Evolutionary conservation across 2,113 vertebrate genomes (phyloP).

Genomic region (Cyanoderma ruficeps): DNA sequence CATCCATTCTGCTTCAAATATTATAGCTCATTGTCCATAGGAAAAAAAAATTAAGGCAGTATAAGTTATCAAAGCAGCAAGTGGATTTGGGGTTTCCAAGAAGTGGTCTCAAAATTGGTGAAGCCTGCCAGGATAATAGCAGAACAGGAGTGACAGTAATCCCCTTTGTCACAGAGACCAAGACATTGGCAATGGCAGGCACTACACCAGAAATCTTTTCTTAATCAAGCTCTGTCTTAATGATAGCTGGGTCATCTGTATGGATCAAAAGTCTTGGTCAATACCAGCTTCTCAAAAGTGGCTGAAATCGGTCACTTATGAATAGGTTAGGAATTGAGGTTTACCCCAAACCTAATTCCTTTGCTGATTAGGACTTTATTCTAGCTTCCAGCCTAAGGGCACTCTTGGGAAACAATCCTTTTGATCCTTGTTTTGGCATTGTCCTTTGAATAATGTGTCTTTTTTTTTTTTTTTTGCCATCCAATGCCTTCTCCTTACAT

Average conservation of each 20-base stretch:
- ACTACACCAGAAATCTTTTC: neutral
- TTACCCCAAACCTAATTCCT: constrained; percentile 12
- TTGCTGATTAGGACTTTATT: neutral
- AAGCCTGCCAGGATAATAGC: constrained; percentile 37
- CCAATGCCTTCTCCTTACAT: neutral
- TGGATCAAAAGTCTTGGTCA: constrained; percentile 1
- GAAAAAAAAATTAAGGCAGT: neutral
- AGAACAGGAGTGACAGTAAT: neutral
- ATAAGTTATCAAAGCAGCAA: constrained; percentile 34
- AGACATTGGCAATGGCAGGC: neutral
- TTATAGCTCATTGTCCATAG: constrained; percentile 12
- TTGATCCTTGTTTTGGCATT: neutral
- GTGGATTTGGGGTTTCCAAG: neutral
- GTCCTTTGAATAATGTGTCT: neutral
- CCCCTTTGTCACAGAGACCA: neutral
- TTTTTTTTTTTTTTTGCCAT: neutral
- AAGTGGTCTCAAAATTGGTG: neutral
- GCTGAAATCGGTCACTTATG: neutral
- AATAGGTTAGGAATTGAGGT: neutral
- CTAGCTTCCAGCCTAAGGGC: neutral
- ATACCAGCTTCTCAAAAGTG: neutral
- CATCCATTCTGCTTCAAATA: constrained; percentile 36
- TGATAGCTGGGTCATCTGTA: neutral
- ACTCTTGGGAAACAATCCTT: neutral
- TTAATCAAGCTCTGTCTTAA: neutral